Evolutionary conservation across 2,113 vertebrate species (phyloP).

Genomic region (Clarias batrachus): DNA sequence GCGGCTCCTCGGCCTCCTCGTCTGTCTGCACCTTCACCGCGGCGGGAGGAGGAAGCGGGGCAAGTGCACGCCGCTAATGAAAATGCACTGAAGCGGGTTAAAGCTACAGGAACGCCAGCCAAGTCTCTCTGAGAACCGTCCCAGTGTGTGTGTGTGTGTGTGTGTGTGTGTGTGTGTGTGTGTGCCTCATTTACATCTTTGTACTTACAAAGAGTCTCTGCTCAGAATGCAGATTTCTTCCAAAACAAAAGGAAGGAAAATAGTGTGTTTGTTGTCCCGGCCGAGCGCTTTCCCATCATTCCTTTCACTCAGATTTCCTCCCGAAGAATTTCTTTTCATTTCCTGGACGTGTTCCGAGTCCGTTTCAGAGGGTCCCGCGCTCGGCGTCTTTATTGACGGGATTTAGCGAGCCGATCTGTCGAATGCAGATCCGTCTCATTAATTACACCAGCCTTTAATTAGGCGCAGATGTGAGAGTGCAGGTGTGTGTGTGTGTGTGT

Average conservation of each 20-base stretch:
- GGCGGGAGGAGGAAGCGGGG: constrained; percentile 3
- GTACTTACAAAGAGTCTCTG: constrained; percentile 59
- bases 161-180: neutral
- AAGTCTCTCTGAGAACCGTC: constrained; percentile 48
- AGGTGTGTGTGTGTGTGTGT: constrained; percentile 29
- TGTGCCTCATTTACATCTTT: constrained; percentile 61
- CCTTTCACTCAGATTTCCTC: neutral
- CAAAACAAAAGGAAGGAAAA: constrained; percentile 50
- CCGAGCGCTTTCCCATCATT: constrained; percentile 13
- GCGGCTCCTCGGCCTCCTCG: constrained; percentile 28
- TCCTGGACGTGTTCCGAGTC: neutral
- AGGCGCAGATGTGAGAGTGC: constrained; percentile 37
- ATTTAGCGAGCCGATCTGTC: neutral
- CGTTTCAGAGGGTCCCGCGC: neutral
- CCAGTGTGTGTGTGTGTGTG: constrained; percentile 20
- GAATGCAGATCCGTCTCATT: constrained; percentile 30
- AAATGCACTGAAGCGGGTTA: constrained; percentile 62
- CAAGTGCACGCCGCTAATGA: constrained; percentile 55
- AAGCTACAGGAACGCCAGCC: constrained; percentile 54
- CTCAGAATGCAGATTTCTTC: constrained; percentile 53
- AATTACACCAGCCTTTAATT: constrained; percentile 48
- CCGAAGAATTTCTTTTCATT: constrained; percentile 30
- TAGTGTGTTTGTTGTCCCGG: constrained; percentile 46
- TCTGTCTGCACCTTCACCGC: constrained; percentile 30
- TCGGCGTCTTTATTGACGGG: constrained; percentile 21